phyloP scores from a whole-genome alignment of 2,113 vertebrate species.

The Menidia beryllina region DNA sequence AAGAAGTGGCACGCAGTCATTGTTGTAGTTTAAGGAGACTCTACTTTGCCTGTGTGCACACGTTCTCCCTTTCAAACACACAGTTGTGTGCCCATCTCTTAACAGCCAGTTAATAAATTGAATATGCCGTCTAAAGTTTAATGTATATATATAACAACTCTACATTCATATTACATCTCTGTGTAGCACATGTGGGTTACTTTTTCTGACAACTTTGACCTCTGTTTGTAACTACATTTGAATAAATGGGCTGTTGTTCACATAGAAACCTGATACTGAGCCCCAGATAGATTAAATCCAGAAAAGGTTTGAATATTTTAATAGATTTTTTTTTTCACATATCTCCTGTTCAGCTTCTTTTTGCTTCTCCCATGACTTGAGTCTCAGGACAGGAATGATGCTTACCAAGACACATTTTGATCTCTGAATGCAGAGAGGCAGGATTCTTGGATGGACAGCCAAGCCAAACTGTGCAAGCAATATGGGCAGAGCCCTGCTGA shows the following conservation, averaged over 20 bases:
- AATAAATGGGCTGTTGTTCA: conserved; percentile 74
- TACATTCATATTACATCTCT: not conserved
- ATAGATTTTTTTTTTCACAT: conserved; percentile 31
- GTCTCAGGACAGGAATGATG: conserved; percentile 38
- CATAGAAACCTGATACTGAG: conserved; percentile 74
- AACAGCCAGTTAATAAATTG: not conserved
- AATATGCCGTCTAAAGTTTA: not conserved
- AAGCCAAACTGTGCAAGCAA: conserved; percentile 61
- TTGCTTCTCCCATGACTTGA: conserved; percentile 37
- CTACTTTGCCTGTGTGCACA: not conserved
- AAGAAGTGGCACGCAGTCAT: not conserved
- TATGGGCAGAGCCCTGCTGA: conserved; percentile 66
- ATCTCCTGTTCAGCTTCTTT: conserved; percentile 52
- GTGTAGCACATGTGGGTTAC: conserved; percentile 25
- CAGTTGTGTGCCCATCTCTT: not conserved
- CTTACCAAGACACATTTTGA: conserved; percentile 49
- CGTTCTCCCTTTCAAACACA: not conserved
- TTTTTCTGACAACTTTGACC: conserved; percentile 48
- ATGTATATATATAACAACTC: not conserved
- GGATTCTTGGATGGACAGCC: conserved; percentile 45
- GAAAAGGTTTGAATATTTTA: conserved; percentile 61
- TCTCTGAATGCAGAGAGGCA: conserved; percentile 41
- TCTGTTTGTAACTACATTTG: conserved; percentile 68
- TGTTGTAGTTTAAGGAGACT: not conserved
- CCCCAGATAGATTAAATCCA: conserved; percentile 71